Evolutionary conservation across 2,888 invertebrate genomes (phyloP), one percentile per base, ranked within the genome.

Genomic region (Bimastos eiseni): DNA sequence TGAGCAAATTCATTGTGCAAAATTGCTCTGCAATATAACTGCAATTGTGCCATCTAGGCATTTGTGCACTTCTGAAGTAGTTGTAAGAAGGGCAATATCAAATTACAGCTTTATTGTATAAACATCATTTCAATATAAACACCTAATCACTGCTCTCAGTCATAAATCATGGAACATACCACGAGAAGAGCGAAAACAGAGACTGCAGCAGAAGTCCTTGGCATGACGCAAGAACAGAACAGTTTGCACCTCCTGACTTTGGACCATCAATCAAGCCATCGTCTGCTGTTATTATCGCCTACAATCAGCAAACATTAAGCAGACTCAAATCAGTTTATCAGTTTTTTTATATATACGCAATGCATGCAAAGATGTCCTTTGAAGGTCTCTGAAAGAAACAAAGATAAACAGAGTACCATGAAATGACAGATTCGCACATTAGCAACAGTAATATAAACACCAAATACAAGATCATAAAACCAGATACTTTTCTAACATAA

Each of bases 251-350:
- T 93, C 96, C 96, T 93, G 96, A 95, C 91, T 96, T 96, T 33
- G 96, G 95, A 83, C 96, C 95, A 93, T 97, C 96, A 90, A 96
- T 93, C 83, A 96, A 93, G 13, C 96, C 96, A 92, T 96, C 96
- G 91, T 96, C 96, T 70, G 95, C 95, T 83, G 95, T 95, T 30
- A 96, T 93, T 91, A 96, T 93, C 37, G 94, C 94, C 94, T 95
- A 70, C 33, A 89, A 89, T 49, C 36, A 55, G 70, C 34, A 2
- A 38, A 33, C 36, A 89, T 89, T 89, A n/a, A 34, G 44, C 34
- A 34, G 36, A 41, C 19, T 1, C n/a, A 89, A 36, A 33, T n/a
- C 30, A n/a, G 8, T 70, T 70, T 70, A 8, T n/a, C 4, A 49
- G 24, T 2, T 24, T 24, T 24, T 49, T 49, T 49, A n/a, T n/a